Base-by-base conservation (phyloP, 2,113 vertebrate genomes). In the Phyllopteryx taeniolatus region DNA sequence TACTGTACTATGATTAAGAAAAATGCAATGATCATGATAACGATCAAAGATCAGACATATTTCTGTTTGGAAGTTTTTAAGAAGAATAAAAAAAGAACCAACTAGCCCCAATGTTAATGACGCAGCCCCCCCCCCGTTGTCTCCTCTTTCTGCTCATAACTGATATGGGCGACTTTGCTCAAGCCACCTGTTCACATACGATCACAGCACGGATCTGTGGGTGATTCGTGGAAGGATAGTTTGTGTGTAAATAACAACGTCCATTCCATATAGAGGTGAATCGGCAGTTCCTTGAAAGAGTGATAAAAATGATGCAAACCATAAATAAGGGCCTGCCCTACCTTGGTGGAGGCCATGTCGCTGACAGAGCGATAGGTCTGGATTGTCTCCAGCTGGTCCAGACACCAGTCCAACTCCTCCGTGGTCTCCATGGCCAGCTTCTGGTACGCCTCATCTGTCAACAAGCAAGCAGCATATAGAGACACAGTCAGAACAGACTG, bases 341-440 rank as follows among this genome's bases (percentile, higher is more conserved):
- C 97, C 96, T 99, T 98, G 87, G 96, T 98, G 57, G 97, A 99
- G 83, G 97, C 97, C 97, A 99, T 99, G 93, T 98, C 97, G 8
- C 97, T 98, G 93, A 99, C 97, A 0, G 97, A 99, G 83, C 97
- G 94, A 88, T 98, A 98, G 39, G 96, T 99, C 92, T 99, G 97
- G 85, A 99, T 98, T 81, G 97, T 98, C 91, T 99, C 96, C 86
- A 99, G 94, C 92, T 99, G 97, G 90, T 99, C 96, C 90, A 99
- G 87, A 92, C 97, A 99, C 97, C 97, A 99, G 94, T 99, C 97
- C 90, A 99, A 82, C 89, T 98, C 97, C 90, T 99, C 96, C 94
- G 98, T 93, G 43, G 97, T 99, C 88, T 99, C 97, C 95, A 95
- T 95, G n/a, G 97, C 97, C 92, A 99, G 91, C 85, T 98, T 99